phyloP scores from a whole-genome alignment of 2,888 invertebrate species.

The Entomobrya multifasciata region DNA sequence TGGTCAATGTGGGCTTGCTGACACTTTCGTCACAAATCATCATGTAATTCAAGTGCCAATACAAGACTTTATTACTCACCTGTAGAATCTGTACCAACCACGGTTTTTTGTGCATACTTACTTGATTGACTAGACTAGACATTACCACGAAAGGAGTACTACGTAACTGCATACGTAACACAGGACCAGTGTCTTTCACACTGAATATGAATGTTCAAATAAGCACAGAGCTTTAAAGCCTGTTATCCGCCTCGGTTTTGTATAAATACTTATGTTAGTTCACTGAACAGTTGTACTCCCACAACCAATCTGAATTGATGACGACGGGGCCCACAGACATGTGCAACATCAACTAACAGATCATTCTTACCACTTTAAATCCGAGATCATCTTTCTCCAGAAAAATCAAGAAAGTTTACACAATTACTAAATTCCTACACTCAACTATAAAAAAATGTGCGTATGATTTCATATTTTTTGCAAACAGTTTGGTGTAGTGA shows the following conservation, averaged over 20 bases:
- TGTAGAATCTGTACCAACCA: background rate
- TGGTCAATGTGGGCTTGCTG: conserved; percentile 27
- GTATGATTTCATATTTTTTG: conserved; percentile 22
- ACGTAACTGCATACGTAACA: background rate
- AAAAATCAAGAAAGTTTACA: background rate
- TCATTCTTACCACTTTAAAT: background rate
- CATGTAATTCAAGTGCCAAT: conserved; percentile 36
- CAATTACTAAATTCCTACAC: background rate
- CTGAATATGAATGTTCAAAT: background rate
- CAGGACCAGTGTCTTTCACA: too few relatives aligned
- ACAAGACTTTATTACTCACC: conserved; percentile 40
- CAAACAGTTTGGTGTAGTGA: background rate
- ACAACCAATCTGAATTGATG: conserved; percentile 19
- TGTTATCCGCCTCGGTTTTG: conserved; percentile 3
- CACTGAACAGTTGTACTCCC: background rate
- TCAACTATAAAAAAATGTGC: background rate
- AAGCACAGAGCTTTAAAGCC: background rate
- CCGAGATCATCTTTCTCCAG: background rate
- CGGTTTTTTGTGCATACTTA: background rate
- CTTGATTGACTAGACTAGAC: background rate
- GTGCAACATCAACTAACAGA: conserved; percentile 12
- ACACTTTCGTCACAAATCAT: conserved; percentile 35
- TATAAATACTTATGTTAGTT: conserved; percentile 1
- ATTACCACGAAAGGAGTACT: background rate
- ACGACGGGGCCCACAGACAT: background rate